Conservation (phyloP, 1,140 invertebrate genomes). For the Zaprionus africanus region DNA sequence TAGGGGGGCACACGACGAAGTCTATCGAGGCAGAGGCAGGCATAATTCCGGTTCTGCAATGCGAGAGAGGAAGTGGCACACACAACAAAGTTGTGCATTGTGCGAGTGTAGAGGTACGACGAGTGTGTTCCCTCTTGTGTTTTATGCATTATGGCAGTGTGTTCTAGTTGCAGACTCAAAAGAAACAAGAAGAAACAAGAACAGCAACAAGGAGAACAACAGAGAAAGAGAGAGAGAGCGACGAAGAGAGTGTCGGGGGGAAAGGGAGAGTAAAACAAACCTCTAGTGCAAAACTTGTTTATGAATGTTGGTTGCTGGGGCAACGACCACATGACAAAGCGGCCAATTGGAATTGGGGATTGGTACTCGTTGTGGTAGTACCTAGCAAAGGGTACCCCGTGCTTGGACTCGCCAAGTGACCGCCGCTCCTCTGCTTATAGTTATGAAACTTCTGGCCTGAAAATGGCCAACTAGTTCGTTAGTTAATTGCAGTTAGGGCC, state of each 20-base stretch:
- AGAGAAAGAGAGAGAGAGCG: conserved; percentile 1
- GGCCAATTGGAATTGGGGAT: conserved; percentile 29
- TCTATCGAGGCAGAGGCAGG: conserved; percentile 27
- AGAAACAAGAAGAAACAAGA: conserved; percentile 24
- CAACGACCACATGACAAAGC: conserved; percentile 77
- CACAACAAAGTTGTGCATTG: conserved; percentile 35
- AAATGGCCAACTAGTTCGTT: conserved; percentile 61
- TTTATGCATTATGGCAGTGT: conserved; percentile 61
- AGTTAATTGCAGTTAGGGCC: conserved; percentile 48
- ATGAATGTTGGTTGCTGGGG: conserved; percentile 78
- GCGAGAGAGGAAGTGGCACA: conserved; percentile 19
- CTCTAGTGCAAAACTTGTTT: conserved; percentile 71
- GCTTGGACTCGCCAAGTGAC: neutral
- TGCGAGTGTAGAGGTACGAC: conserved; percentile 7
- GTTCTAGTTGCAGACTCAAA: conserved; percentile 54
- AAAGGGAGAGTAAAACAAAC: conserved; percentile 28
- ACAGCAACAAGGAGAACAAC: neutral
- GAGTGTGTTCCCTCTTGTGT: conserved; percentile 41
- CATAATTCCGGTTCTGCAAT: conserved; percentile 33
- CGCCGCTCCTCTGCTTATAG: neutral
- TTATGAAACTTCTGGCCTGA: conserved; percentile 9
- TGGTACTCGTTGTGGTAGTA: neutral
- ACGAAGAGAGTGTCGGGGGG: conserved; percentile 25
- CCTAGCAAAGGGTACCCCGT: neutral
- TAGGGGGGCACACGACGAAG: conserved; percentile 6